Evolutionary conservation across 2,797 vertebrate species (phyloP), one percentile per base, ranked within the genome.

Genomic region (Podarcis lilfordi): DNA sequence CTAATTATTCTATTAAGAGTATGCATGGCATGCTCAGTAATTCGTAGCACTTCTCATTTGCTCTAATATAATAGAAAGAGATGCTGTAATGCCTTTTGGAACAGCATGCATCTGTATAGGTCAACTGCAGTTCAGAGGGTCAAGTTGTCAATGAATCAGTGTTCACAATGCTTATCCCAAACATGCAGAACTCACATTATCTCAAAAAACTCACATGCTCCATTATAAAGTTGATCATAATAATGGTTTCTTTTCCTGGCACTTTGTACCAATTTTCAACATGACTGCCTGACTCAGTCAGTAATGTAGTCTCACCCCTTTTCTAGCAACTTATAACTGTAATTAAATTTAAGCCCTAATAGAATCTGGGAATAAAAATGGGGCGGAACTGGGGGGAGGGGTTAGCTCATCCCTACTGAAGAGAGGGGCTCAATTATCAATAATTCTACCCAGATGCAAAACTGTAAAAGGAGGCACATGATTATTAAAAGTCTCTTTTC

Each of bases 1-100:
- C 8, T 21, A 81, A 76, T 80, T 75, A 89, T 43, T 17, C 78
- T 85, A 40, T 85, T 85, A 89, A 75, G 68, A 37, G n/a, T 29
- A 61, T 74, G 15, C 45, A 84, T 61, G 45, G 10, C 21, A 72
- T 8, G 50, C 13, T 64, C 68, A 17, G 29, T 45, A 66, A 55
- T 29, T 61, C 80, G 59, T 21, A 80, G 23, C 80, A 13, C 23
- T 19, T 32, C 7, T 74, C 21, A 88, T 64, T 80, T 27, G 17
- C 29, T 80, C 10, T 61, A 74, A 82, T 6, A 79, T 32, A 64
- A 68, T 2, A 61, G 35, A 76, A 64, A 85, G 27, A 35, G 35
- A 37, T 75, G 59, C 17, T 84, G 29, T 27, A 59, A 40, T 32
- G n/a, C 2, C 13, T 82, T 82, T 43, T 76, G 25, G 13, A 55